Base-by-base conservation (phyloP, 2,888 invertebrate genomes). In the Agrotis puta region DNA sequence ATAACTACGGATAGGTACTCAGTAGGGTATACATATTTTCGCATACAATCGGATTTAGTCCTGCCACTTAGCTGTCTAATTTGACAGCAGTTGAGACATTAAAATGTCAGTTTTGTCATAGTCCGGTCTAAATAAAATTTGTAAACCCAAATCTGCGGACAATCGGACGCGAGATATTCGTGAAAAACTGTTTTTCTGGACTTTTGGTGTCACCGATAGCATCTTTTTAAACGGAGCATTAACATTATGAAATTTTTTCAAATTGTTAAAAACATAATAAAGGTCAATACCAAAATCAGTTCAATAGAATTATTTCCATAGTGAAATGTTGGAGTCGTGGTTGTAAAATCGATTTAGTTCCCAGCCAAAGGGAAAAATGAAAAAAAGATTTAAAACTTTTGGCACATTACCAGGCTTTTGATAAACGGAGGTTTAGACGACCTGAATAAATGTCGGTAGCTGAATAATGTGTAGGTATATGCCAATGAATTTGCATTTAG, bases 361-460 rank as follows among this genome's bases (percentile, higher is more conserved):
- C 13, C 13, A 57, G n/a, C 39, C 24, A 45, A 13, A 39, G 45
- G 22, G n/a, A 43, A 63, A 56, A 68, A 58, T 59, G 20, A 61
- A 74, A 81, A 76, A 72, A 11, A 72, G 70, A 48, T 53, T 64
- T 1, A 20, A 57, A 70, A 62, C 50, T 58, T 69, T 83, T 83
- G 83, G 83, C 82, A 75, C 57, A 27, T 39, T 45, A 69, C 83
- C 83, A 79, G 74, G 45, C n/a, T 77, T 81, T 73, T 81, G 83
- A 81, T 76, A 48, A 70, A 72, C 66, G 81, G 73, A 79, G 74
- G 64, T 61, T 83, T 77, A 64, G 68, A 72, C 74, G 77, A 73
- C 83, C 83, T 81, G 79, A 83, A 83, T 83, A 64, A 54, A 64
- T 61, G 48, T 82, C 50, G 51, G 68, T 74, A 22, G 72, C 45